These are phyloP conservation scores for Melanotaenia nigrans DNA, from an alignment of 2,797 vertebrate species.

Conservation along the genomic window DNA sequence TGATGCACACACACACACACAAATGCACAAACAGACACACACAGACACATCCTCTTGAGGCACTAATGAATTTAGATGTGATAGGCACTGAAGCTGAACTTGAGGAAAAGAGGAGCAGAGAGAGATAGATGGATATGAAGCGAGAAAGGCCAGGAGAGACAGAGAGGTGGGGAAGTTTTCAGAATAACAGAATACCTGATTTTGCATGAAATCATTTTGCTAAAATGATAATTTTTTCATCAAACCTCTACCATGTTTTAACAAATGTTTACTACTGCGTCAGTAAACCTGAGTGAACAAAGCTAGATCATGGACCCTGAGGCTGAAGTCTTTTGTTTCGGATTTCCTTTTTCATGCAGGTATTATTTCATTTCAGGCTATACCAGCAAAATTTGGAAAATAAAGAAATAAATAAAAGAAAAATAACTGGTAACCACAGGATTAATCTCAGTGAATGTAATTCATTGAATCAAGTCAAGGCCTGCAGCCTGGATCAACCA, in stretches of 20 bases:
- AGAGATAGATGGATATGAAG: slow-evolving; percentile 66
- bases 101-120: slow-evolving; percentile 33
- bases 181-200: slow-evolving; percentile 48
- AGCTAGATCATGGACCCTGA: background rate
- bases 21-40: slow-evolving; percentile 21
- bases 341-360: background rate
- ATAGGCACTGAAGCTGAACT: slow-evolving; percentile 79
- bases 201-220: slow-evolving; percentile 41
- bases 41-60: slow-evolving; percentile 62
- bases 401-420: no score
- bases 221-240: slow-evolving; percentile 42
- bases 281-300: background rate
- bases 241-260: slow-evolving; percentile 5
- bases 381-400: background rate
- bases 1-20: slow-evolving; percentile 44
- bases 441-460: background rate
- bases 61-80: slow-evolving; percentile 81
- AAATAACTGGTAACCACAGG: background rate
- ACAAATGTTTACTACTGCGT: background rate
- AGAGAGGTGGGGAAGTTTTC: slow-evolving; percentile 51
- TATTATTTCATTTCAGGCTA: background rate
- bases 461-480: background rate
- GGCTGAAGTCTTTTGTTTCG: background rate
- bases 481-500: background rate
- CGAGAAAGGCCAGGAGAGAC: slow-evolving; percentile 52